Evolutionary conservation across 2,113 vertebrate species (phyloP), one percentile per base, ranked within the genome.

Genomic region (Lepisosteus oculatus): DNA sequence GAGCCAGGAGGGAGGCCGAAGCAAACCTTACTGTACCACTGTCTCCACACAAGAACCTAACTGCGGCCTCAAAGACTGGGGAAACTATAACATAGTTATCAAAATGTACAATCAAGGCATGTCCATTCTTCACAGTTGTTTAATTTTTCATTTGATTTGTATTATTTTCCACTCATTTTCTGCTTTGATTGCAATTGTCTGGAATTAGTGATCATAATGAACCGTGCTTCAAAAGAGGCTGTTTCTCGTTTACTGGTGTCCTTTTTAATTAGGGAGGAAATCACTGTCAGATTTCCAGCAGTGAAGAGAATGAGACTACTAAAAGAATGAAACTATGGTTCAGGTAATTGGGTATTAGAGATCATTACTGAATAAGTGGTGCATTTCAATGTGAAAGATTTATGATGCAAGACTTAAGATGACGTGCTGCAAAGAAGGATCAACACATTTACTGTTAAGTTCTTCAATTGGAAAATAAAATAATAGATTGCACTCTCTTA

Each of bases 1-100:
- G 83, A 74, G 75, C 80, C 82, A 77, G 80, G 78, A 87, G 69
- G 70, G 82, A 80, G 74, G 74, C 71, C 81, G 78, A 80, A 74
- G 81, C 76, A 84, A 83, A 81, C 68, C 69, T 55, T 73, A 61
- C 55, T 76, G 74, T 55, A 75, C 73, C 77, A 72, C 72, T 15
- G 12, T 76, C 73, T 77, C 78, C 45, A 61, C 66, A 57, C 73
- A 61, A 43, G 55, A 54, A 45, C 57, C 41, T 29, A 69, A 43
- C 42, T 15, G 43, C 12, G n/a, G n/a, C 13, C 61, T 8, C 17
- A 17, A 41, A 62, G 7, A 71, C 43, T 29, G 29, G 29, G 29
- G 29, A 29, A 29, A 29, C 29, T n/a, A n/a, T 71, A 13, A 56
- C 61, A 56, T 45, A 54, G 14, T 13, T 3, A 55, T 42, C 55